Evolutionary conservation across 2,888 invertebrate genomes (phyloP).

Genomic region (Ichneumoninae sp.): DNA sequence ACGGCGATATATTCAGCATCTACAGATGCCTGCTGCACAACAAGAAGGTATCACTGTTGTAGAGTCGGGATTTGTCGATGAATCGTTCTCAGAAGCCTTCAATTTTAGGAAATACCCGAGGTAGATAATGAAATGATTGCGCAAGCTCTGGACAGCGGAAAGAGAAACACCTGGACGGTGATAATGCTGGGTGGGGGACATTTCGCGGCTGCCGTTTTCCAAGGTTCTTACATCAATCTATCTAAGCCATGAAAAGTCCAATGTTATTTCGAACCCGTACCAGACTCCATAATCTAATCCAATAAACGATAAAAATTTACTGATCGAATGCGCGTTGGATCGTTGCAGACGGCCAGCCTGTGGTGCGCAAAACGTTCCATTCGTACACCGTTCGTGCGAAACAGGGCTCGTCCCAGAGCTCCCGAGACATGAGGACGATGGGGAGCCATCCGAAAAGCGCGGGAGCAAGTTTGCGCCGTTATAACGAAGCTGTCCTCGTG

Average conservation of each 20-base stretch:
- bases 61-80: constrained; percentile 69
- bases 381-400: constrained; percentile 93
- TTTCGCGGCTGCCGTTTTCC: constrained; percentile 91
- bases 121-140: constrained; percentile 79
- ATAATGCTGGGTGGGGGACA: constrained; percentile 94
- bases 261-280: not conserved
- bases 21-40: constrained; percentile 90
- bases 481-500: constrained; percentile 91
- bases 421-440: constrained; percentile 87
- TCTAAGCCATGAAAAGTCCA: constrained; percentile 15
- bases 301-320: not conserved
- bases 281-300: not conserved
- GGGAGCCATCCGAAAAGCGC: constrained; percentile 91
- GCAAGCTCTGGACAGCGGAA: constrained; percentile 80
- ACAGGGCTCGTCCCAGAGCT: constrained; percentile 91
- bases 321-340: not conserved
- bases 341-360: constrained; percentile 84
- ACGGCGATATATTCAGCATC: constrained; percentile 90
- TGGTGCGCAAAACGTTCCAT: constrained; percentile 93
- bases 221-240: constrained; percentile 78
- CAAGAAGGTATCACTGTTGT: constrained; percentile 87
- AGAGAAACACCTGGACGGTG: constrained; percentile 89
- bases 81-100: constrained; percentile 66
- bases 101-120: constrained; percentile 84
- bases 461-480: constrained; percentile 91